Evolutionary conservation across 2,797 vertebrate species (phyloP).

Genomic region (Lepidocolaptes lacrymiger): DNA sequence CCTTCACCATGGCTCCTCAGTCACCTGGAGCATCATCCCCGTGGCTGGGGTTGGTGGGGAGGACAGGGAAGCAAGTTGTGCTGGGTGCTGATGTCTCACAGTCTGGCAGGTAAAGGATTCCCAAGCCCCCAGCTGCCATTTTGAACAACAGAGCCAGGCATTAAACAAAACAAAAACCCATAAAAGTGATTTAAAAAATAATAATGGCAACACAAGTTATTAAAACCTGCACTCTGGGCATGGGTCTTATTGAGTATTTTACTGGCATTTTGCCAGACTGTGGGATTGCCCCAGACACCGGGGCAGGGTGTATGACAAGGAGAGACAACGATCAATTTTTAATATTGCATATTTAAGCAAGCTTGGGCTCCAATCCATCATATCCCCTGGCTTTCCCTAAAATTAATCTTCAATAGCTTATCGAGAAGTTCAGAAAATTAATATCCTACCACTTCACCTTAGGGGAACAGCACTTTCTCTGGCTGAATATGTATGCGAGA

Average conservation of each 20-base stretch:
- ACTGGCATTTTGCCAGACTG: slow-evolving; percentile 4
- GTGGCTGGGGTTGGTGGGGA: fast-evolving
- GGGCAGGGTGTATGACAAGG: slow-evolving; percentile 58
- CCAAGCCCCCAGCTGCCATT: slow-evolving; percentile 2
- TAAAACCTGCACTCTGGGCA: slow-evolving; percentile 22
- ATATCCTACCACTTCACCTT: slow-evolving; percentile 68
- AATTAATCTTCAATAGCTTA: slow-evolving; percentile 77
- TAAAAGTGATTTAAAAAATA: slow-evolving; percentile 49
- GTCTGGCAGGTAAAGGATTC: neutral
- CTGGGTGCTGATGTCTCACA: neutral
- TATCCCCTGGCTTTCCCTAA: slow-evolving; percentile 65
- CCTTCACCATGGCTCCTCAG: fast-evolving
- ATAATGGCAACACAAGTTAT: slow-evolving; percentile 33
- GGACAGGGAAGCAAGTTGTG: neutral
- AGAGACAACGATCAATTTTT: slow-evolving; percentile 70
- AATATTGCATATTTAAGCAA: slow-evolving; percentile 75
- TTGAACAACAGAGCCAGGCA: neutral
- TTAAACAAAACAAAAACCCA: slow-evolving; percentile 50
- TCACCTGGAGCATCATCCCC: neutral
- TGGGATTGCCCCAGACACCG: slow-evolving; percentile 50
- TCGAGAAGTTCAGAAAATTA: slow-evolving; percentile 72
- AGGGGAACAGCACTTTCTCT: slow-evolving; percentile 30
- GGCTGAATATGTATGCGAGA: neutral
- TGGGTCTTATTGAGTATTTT: slow-evolving; percentile 28
- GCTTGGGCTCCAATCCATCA: slow-evolving; percentile 67